Base-by-base conservation (phyloP, 53 echinoderm and acorn worm species). In the Antedon mediterranea region DNA sequence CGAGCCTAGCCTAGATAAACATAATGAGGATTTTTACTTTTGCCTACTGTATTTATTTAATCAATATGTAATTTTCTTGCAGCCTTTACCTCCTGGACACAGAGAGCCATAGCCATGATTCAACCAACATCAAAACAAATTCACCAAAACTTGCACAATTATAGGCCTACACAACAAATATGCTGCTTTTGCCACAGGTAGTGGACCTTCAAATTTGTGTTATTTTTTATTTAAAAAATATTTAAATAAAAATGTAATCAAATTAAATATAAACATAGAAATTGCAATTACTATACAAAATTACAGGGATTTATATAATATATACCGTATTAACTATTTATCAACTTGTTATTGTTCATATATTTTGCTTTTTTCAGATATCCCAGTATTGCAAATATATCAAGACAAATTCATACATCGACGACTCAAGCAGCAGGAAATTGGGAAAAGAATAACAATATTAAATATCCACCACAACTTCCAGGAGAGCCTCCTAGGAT, bases 381-480 rank as follows among this genome's bases (percentile, higher is more conserved):
- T 18, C 57, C 57, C 9, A 57, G 57, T 15, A 26, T 57, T 57
- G 2, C 23, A 57, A 57, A 18, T 57, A 1, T 18, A 18, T 3
- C 57, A 3, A 3, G 15, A 57, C 23, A 57, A 18, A 18, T 57
- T 23, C 57, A 57, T 26, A 57, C 57, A 15, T 8, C 14, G 9
- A 26, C 57, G 2, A 18, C 2, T 57, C 23, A 18, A 41, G 77
- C 7, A 77, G 20, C 13, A 32, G 28, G 71, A 34, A 26, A 30
- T 32, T 93, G 93, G 93, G 91, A 94, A 41, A 57, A 26, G 15
- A 82, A 83, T 30, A 94, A 94, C 42, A 78, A 79, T 29, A 81
- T 33, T 30, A 43, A 85, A 1, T 94, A 82, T 75, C 94, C 94
- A 34, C 94, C 94, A 34, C 94, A 94, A 71, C 83, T 81, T 34